phyloP scores from a whole-genome alignment of 2,888 invertebrate genomes.

The Drosophila lutescens region DNA sequence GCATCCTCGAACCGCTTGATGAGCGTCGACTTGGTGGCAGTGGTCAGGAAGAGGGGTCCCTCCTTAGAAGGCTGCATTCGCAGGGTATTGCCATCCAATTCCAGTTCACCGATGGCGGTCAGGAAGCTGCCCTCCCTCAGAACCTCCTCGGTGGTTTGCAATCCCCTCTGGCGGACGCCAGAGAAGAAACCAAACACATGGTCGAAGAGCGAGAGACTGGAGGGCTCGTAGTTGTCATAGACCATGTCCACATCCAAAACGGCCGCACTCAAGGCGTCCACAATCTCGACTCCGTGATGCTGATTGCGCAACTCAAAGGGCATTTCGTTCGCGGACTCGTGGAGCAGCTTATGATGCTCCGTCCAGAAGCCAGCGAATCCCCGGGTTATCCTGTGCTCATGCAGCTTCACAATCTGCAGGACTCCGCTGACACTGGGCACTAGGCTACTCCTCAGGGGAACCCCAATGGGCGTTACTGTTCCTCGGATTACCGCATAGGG shows the following conservation, averaged over 20 bases:
- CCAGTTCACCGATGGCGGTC: constrained; percentile 92
- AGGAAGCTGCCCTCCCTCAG: constrained; percentile 92
- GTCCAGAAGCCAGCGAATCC: constrained; percentile 95
- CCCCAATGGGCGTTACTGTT: constrained; percentile 90
- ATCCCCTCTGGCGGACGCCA: constrained; percentile 92
- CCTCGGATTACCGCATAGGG: constrained; percentile 91
- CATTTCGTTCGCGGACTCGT: constrained; percentile 91
- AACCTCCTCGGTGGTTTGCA: constrained; percentile 95
- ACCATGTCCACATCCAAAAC: constrained; percentile 91
- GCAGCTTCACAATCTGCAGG: constrained; percentile 90
- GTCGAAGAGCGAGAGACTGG: constrained; percentile 90
- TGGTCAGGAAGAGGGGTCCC: constrained; percentile 92
- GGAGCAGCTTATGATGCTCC: constrained; percentile 91
- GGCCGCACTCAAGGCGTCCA: constrained; percentile 90
- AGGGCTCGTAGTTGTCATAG: constrained; percentile 91
- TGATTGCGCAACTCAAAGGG: constrained; percentile 91
- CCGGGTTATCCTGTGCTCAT: constrained; percentile 93
- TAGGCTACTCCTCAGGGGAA: constrained; percentile 90
- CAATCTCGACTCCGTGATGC: constrained; percentile 88
- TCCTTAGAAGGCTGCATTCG: constrained; percentile 90
- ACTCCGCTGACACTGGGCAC: constrained; percentile 91
- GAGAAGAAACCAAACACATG: constrained; percentile 94
- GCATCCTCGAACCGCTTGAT: constrained; percentile 90
- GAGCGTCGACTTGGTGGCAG: constrained; percentile 90
- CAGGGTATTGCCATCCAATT: constrained; percentile 87